Conservation (phyloP, 35 echinoderm and acorn worm species). For the Nesometra sesokonis region DNA sequence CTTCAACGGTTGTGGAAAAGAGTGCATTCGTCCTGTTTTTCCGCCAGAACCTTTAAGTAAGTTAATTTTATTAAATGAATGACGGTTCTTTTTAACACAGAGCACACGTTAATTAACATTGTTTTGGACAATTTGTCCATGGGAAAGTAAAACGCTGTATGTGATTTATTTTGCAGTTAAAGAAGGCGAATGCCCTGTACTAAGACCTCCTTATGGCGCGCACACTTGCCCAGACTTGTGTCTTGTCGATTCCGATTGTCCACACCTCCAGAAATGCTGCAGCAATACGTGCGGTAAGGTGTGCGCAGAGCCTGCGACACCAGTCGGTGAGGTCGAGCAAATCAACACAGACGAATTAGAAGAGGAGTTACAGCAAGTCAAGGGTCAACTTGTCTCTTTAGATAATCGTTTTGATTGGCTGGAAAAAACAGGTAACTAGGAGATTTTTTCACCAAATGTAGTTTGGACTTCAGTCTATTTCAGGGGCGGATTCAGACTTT, state of each 20-base stretch:
- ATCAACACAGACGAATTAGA: background rate
- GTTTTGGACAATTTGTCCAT: too few relatives aligned
- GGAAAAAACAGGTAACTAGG: background rate
- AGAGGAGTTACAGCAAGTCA: background rate
- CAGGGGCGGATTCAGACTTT: too few relatives aligned
- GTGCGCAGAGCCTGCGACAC: background rate
- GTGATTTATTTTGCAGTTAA: background rate
- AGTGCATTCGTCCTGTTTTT: conserved; percentile 7
- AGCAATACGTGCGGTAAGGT: background rate
- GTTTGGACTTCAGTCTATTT: too few relatives aligned
- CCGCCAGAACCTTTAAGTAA: background rate
- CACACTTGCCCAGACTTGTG: background rate
- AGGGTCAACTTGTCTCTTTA: background rate
- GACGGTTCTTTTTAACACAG: too few relatives aligned
- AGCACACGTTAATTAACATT: too few relatives aligned
- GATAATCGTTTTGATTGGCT: background rate
- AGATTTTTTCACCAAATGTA: too few relatives aligned
- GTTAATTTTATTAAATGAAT: too few relatives aligned
- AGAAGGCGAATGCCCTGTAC: background rate
- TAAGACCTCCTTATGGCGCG: background rate
- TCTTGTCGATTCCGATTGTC: background rate
- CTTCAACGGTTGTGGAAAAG: conserved; percentile 51
- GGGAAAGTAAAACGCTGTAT: too few relatives aligned
- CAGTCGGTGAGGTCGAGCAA: background rate
- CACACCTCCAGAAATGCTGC: background rate